These are phyloP conservation scores for Stenopsyche tienmushanensis DNA, from an alignment of 1,140 invertebrate genomes.

Conservation along the genomic window DNA sequence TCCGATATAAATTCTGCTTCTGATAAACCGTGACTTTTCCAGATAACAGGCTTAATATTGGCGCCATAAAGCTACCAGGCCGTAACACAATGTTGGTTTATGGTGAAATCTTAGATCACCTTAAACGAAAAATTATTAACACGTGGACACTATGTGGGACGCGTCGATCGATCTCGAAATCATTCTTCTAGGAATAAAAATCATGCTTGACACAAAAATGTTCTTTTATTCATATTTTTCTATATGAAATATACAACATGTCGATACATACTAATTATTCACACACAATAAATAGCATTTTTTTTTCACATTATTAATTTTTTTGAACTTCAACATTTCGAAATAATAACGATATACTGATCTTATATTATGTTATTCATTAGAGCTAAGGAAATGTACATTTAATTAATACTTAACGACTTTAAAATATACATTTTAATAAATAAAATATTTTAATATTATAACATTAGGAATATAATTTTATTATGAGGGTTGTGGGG, in stretches of 20 bases:
- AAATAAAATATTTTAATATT: background rate
- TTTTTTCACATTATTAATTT: slow-evolving; percentile 2
- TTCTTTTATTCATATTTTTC: slow-evolving; percentile 18
- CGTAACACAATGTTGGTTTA: background rate
- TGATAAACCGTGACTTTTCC: background rate
- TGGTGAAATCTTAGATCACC: background rate
- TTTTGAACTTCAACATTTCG: slow-evolving; percentile 26
- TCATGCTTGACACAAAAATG: slow-evolving; percentile 26
- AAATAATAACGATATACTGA: slow-evolving; percentile 14
- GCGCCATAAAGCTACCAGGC: slow-evolving; percentile 18
- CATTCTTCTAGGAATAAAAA: background rate
- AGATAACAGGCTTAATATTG: slow-evolving; percentile 5
- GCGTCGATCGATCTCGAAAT: too few species aligned
- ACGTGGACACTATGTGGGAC: too few species aligned
- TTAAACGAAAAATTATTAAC: background rate
- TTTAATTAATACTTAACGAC: background rate
- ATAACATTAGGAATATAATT: too few species aligned
- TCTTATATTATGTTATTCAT: background rate
- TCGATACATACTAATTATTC: slow-evolving; percentile 25
- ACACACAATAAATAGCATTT: slow-evolving; percentile 40
- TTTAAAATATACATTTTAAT: background rate
- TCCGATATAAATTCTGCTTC: background rate
- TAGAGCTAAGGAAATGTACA: slow-evolving; percentile 6
- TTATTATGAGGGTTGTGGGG: too few species aligned
- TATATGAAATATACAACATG: slow-evolving; percentile 36